Evolutionary conservation across 2,888 invertebrate genomes (phyloP), one percentile per base, ranked within the genome.

Genomic region (Cheilosia urbana): DNA sequence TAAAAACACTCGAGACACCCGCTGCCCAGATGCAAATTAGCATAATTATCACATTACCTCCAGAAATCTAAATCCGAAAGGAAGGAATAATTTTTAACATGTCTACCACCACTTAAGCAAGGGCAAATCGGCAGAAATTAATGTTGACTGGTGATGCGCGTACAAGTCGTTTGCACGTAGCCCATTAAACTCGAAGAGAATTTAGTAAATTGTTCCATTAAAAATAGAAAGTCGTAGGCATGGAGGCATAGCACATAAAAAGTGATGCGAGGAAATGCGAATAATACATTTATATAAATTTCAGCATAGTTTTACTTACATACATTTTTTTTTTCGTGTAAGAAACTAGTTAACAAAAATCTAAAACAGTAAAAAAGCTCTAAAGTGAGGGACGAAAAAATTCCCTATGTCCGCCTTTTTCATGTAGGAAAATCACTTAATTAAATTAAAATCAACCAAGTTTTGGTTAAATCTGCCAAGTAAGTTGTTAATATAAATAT

Each of bases 11-110:
- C 83, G 79, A 79, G 79, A 69, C 79, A 79, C 63, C 63, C 62
- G 63, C 47, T 68, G 68, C 42, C 42, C 63, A 53, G 42, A 83
- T 78, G 82, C 68, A 88, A 89, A 90, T 90, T 90, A 89, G 87
- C 90, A 90, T 90, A 90, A 90, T 89, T 90, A 90, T 89, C 88
- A 88, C 90, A 90, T 90, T 90, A 90, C 82, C 87, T 88, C 77
- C 90, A 90, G 90, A 89, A 79, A 84, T 84, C 79, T 84, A 84
- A 79, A 60, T 75, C 79, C 75, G 51, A 79, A 58, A 58, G 79
- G 79, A 75, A 79, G 69, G 73, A 83, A 73, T 73, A 45, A 63
- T 83, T 83, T 83, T 73, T 63, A 58, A 72, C 78, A 73, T 63
- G 79, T 83, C 73, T 78, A 79, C 78, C 63, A 49, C 63, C 69